Evolutionary conservation across 2,113 vertebrate genomes (phyloP).

Genomic region (Alexandromys fortis): DNA sequence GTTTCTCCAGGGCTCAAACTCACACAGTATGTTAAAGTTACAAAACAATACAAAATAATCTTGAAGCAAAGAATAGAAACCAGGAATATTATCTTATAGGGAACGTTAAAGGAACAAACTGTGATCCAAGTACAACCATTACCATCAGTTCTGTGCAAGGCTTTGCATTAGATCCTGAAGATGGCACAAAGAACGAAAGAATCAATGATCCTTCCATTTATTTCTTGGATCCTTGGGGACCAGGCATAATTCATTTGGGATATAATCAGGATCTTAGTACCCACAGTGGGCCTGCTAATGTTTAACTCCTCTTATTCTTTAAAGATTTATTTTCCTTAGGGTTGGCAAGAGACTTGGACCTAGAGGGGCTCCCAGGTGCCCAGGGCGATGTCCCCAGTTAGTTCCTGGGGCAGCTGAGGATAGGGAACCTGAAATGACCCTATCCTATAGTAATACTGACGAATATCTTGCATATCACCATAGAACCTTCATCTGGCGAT

Average conservation of each 20-base stretch:
- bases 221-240: not conserved
- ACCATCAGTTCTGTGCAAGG: not conserved
- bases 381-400: no score
- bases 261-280: not conserved
- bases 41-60: constrained; percentile 39
- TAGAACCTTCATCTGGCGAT: no score
- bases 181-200: not conserved
- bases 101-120: constrained; percentile 41
- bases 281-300: not conserved
- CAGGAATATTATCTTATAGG: not conserved
- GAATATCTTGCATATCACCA: no score
- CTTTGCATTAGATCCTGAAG: not conserved
- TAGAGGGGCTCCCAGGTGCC: no score
- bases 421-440: no score
- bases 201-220: not conserved
- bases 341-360: no score
- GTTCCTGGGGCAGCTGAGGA: no score
- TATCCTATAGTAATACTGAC: no score
- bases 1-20: not conserved
- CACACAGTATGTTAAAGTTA: not conserved
- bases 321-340: not conserved
- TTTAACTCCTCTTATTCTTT: not conserved
- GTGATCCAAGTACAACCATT: not conserved
- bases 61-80: constrained; percentile 14
- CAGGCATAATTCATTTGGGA: not conserved